Evolutionary conservation across 2,888 invertebrate species (phyloP), one percentile per base, ranked within the genome.

Genomic region (Drosophila ezoana): DNA sequence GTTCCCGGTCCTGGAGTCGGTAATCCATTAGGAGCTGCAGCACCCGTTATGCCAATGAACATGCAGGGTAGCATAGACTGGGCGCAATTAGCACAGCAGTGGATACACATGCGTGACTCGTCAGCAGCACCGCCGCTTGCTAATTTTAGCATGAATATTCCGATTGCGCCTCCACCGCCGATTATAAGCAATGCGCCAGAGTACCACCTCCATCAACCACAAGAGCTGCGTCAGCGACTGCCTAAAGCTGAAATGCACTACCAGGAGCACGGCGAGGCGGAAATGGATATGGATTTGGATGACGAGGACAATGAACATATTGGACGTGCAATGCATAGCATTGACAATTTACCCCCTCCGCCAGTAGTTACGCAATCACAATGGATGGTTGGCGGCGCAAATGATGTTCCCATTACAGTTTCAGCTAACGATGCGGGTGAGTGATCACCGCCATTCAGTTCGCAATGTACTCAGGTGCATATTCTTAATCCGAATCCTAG

Each of bases 31-130:
- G 40, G 53, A 13, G 18, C 68, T 20, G 43, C 48, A 2, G 13
- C 67, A n/a, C 33, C 76, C 16, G 63, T 47, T 11, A 72, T 79
- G 67, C 87, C 81, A 10, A 9, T 87, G 3, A 84, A 64, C n/a
- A 71, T 83, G 62, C 84, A 80, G n/a, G 87, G 81, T 9, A 20
- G 96, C 93, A 98, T 98, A 66, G 98, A 99, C 92, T 99, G 99
- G 98, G 98, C 98, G 11, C 96, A 97, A 33, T 93, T 99, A 88
- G 98, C 98, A 28, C 98, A 98, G 91, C 98, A 98, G 94, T 98
- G 99, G 98, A 98, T 99, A 81, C 97, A 97, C 91, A 98, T 98
- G 97, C 97, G 98, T 23, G 91, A 91, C 59, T 93, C 93, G 38
- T 93, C 94, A 38, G n/a, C 73, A 51, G 59, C 59, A 32, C 49